Evolutionary conservation across 2,888 invertebrate genomes (phyloP).

Genomic region (Galeopsomyia nigrocyanea): DNA sequence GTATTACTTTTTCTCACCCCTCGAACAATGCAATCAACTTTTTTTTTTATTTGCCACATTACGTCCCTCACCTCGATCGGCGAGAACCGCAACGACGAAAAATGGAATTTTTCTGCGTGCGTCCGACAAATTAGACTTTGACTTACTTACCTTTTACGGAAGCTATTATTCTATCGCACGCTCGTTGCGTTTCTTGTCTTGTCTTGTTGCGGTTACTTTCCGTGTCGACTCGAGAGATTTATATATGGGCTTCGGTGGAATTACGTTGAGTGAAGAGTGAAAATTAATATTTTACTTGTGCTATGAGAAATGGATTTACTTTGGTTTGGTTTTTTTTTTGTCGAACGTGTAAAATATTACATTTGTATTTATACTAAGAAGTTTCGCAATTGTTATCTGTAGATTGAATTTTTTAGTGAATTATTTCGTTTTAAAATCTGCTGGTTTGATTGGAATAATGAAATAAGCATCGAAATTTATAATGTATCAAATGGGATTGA

Average conservation of each 20-base stretch:
- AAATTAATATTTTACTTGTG: background rate
- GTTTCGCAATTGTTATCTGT: background rate
- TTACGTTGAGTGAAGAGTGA: background rate
- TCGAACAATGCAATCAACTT: background rate
- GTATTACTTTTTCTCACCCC: background rate
- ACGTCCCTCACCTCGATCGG: conserved; percentile 29
- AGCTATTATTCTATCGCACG: background rate
- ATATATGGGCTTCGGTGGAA: too few species aligned
- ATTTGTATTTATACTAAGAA: background rate
- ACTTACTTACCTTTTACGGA: conserved; percentile 27
- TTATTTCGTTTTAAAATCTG: too few species aligned
- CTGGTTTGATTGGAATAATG: too few species aligned
- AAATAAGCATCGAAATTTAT: too few species aligned
- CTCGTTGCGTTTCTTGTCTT: background rate
- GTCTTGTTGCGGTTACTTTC: too few species aligned
- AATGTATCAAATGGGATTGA: too few species aligned
- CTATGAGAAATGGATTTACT: conserved; percentile 5
- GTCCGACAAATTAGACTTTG: conserved; percentile 31
- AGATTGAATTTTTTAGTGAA: background rate
- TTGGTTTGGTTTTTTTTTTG: background rate
- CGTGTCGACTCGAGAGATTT: too few species aligned
- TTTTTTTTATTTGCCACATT: conserved; percentile 10
- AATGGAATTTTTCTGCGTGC: background rate
- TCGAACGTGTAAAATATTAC: too few species aligned
- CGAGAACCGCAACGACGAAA: conserved; percentile 17